Percentiles rank a stretch among this genome's conserved stretches.
These are phyloP conservation scores for Oedothorax gibbosus DNA, from an alignment of 1,140 invertebrate genomes.

Conservation along the genomic window DNA sequence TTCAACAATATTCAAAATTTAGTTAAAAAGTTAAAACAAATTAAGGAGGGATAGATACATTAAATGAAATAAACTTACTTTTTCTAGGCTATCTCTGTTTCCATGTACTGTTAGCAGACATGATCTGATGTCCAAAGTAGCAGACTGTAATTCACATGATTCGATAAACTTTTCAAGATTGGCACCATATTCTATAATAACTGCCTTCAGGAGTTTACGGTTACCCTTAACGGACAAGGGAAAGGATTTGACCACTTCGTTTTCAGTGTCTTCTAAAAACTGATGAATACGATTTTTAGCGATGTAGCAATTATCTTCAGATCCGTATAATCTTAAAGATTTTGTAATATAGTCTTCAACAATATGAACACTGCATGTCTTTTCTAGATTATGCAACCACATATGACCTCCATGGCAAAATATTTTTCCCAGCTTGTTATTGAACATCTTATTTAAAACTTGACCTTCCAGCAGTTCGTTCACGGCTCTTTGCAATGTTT, in stretches of 20 bases:
- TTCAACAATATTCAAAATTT: too few relatives aligned
- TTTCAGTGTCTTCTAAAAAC: slow-evolving; percentile 47
- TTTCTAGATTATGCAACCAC: slow-evolving; percentile 35
- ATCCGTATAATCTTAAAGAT: slow-evolving; percentile 39
- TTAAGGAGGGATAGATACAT: background rate
- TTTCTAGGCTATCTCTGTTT: slow-evolving; percentile 20
- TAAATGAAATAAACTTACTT: slow-evolving; percentile 19
- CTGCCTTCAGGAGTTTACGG: slow-evolving; percentile 33
- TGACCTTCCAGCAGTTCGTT: slow-evolving; percentile 49
- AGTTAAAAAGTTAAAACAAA: too few relatives aligned
- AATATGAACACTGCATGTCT: slow-evolving; percentile 12
- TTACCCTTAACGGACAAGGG: background rate
- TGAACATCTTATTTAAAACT: slow-evolving; percentile 15
- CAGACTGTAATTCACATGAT: slow-evolving; percentile 18
- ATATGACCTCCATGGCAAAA: slow-evolving; percentile 48
- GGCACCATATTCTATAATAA: slow-evolving; percentile 37
- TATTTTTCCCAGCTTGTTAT: slow-evolving; percentile 32
- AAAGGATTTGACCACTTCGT: slow-evolving; percentile 29
- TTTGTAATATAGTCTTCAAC: slow-evolving; percentile 40
- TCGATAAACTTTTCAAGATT: slow-evolving; percentile 47
- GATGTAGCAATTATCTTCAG: background rate
- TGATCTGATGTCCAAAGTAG: slow-evolving; percentile 38
- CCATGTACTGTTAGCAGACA: slow-evolving; percentile 23
- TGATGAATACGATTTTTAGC: slow-evolving; percentile 7
- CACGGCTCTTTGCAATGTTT: slow-evolving; percentile 17